phyloP scores from a whole-genome alignment of 1,140 invertebrate species.

The Melanaphis sacchari region DNA sequence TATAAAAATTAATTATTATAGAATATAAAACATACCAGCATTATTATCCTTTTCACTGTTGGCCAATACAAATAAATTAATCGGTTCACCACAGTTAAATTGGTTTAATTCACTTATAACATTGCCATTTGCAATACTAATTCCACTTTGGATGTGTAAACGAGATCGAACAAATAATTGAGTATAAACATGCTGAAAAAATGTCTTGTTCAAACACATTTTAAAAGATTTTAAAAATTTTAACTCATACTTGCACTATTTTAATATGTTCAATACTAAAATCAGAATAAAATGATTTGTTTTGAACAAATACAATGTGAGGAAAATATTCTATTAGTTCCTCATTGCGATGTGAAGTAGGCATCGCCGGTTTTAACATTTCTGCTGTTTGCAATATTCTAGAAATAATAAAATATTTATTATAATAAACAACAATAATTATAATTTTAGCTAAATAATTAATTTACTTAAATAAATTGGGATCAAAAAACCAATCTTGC shows the following conservation, averaged over 20 bases:
- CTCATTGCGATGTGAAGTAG: constrained; percentile 71
- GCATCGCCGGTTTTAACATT: constrained; percentile 81
- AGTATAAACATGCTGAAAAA: constrained; percentile 68
- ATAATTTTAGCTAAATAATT: not conserved
- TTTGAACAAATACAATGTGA: constrained; percentile 79
- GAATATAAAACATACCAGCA: constrained; percentile 66
- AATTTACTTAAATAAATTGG: constrained; percentile 72
- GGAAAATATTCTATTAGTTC: constrained; percentile 76
- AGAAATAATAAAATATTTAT: constrained; percentile 60
- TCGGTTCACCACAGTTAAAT: constrained; percentile 67
- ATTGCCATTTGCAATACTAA: constrained; percentile 70
- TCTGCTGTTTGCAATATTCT: constrained; percentile 84
- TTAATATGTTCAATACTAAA: constrained; percentile 72
- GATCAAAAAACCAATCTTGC: constrained; percentile 86
- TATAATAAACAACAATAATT: constrained; percentile 9
- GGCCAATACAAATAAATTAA: constrained; percentile 79
- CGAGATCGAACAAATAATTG: constrained; percentile 75
- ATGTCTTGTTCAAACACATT: not conserved
- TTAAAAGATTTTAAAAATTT: not conserved
- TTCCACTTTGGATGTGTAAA: constrained; percentile 73
- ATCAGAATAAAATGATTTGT: constrained; percentile 75
- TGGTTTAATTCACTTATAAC: constrained; percentile 68
- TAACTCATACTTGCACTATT: constrained; percentile 69
- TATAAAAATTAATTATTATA: not conserved
- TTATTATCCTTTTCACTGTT: constrained; percentile 66